Evolutionary conservation across 2,113 vertebrate genomes (phyloP), one percentile per base, ranked within the genome.

Genomic region (Tursiops truncatus): DNA sequence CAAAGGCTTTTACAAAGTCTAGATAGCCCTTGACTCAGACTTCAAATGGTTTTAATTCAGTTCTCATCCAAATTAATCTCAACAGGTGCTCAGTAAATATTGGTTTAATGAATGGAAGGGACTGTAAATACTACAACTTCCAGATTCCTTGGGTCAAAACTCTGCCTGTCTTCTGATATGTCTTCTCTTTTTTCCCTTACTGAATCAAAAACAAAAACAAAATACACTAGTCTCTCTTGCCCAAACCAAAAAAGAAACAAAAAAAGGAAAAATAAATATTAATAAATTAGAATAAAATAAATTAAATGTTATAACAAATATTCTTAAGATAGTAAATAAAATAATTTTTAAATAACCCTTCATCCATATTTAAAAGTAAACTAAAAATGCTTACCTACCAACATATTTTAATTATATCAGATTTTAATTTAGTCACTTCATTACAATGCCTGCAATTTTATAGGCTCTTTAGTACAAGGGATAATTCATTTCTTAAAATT

Each of bases 131-230:
- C n/a, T 50, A 56, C 50, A 10, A 62, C 50, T 28, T 80, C 23
- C 17, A 58, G 58, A 25, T 74, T 63, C 65, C 58, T 44, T 77
- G 60, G 60, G 28, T 53, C 17, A 1, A 47, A 60, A 85, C 41
- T 81, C 62, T 63, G 33, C 6, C 47, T 90, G 4, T 38, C 26
- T 90, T 96, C 67, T 82, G 33, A 84, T 67, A 65, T 9, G 23
- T 56, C n/a, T 62, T 31, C 9, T 31, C 21, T 38, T 73, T 71
- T n/a, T 33, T 7, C 21, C 33, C 38, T 89, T 44, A 20, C 31
- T 94, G 47, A 80, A 67, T 88, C 50, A 96, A 62, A 86, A 36
- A 47, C 9, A 93, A 93, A 91, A 65, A 47, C 26, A 92, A 92
- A 91, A 68, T 31, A 36, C n/a, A 41, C 68, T 58, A 31, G 12